Conservation (phyloP, 1,140 invertebrate species). For the Scaptodrosophila lebanonensis region DNA sequence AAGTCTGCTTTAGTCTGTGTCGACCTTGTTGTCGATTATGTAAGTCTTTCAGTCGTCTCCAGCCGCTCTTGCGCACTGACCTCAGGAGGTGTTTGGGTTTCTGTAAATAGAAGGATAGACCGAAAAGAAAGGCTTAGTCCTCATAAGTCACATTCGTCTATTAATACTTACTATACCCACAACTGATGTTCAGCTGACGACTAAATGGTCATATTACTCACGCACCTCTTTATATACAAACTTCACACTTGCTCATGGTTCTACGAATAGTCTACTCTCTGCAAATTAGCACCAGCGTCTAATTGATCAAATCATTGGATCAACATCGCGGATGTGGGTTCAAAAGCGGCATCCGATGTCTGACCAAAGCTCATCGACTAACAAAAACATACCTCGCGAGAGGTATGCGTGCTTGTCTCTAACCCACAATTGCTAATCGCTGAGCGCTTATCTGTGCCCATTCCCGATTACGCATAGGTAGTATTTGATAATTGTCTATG, state of each 20-base stretch:
- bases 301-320: constrained; percentile 47
- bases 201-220: background rate
- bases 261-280: background rate
- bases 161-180: background rate
- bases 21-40: constrained; percentile 21
- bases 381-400: constrained; percentile 7
- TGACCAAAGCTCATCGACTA: constrained; percentile 3
- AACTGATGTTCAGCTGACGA: too few species aligned
- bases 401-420: constrained; percentile 2
- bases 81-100: constrained; percentile 38
- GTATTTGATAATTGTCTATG: too few species aligned
- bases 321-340: too few species aligned
- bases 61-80: constrained; percentile 32
- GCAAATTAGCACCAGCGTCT: constrained; percentile 40
- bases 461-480: too few species aligned
- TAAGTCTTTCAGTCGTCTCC: constrained; percentile 46
- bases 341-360: constrained; percentile 5
- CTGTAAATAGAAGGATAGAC: constrained; percentile 9
- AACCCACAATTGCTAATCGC: too few species aligned
- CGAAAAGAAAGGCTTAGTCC: constrained; percentile 1
- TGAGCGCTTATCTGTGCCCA: too few species aligned
- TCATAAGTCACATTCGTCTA: background rate
- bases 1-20: constrained; percentile 5
- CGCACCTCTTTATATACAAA: constrained; percentile 2
- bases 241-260: constrained; percentile 11